These are phyloP conservation scores for Tricholauxania praeusta DNA, from an alignment of 2,888 invertebrate species.

Conservation along the genomic window DNA sequence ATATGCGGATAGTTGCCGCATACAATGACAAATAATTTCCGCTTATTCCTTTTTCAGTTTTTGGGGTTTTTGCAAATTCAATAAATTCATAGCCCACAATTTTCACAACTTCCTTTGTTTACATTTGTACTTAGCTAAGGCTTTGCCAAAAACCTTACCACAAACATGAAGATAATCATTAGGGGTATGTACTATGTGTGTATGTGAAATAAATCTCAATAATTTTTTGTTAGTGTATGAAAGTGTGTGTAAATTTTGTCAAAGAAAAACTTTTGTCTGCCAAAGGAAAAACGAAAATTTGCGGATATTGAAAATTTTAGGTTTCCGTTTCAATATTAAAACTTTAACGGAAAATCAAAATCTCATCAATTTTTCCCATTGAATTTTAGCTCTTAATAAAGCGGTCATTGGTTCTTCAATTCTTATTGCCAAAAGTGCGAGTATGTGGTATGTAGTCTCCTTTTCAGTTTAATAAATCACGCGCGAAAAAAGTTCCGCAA, in stretches of 20 bases:
- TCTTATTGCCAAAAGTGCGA: too few species aligned
- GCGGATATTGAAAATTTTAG: slow-evolving; percentile 20
- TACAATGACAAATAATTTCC: slow-evolving; percentile 33
- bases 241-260: neutral
- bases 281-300: neutral
- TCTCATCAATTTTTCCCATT: neutral
- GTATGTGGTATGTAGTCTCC: neutral
- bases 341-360: neutral
- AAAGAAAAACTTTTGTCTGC: neutral
- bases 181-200: neutral
- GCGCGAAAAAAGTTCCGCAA: slow-evolving; percentile 3
- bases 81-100: slow-evolving; percentile 32
- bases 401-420: neutral
- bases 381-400: neutral
- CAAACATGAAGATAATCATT: slow-evolving; percentile 27
- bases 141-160: slow-evolving; percentile 26
- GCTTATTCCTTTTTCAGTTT: slow-evolving; percentile 2
- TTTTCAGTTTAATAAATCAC: slow-evolving; percentile 18
- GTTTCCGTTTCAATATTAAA: neutral
- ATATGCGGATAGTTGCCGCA: slow-evolving; percentile 20
- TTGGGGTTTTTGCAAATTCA: slow-evolving; percentile 20
- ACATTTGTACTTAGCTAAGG: slow-evolving; percentile 15
- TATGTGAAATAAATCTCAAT: slow-evolving; percentile 9
- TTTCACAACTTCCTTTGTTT: slow-evolving; percentile 27
- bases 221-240: slow-evolving; percentile 8